Conservation (phyloP, 1,140 invertebrate species). For the Pentalonia nigronervosa region DNA sequence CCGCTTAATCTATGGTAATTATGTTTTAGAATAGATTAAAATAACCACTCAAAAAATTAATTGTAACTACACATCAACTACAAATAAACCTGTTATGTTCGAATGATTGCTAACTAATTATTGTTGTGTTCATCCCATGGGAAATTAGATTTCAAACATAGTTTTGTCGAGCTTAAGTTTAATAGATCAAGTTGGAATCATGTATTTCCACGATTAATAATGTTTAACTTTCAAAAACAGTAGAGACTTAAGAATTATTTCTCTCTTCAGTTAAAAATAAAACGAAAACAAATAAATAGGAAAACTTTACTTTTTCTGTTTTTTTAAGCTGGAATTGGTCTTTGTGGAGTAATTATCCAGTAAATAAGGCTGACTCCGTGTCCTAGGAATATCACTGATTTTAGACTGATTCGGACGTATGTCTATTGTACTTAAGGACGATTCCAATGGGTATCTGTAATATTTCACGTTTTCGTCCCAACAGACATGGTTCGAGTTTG, state of each 20-base stretch:
- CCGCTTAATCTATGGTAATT: neutral
- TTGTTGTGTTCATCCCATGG: neutral
- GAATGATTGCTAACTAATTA: neutral
- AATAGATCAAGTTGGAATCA: neutral
- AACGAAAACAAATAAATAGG: neutral
- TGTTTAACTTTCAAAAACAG: neutral
- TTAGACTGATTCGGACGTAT: neutral
- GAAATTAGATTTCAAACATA: neutral
- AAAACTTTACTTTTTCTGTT: conserved; percentile 1
- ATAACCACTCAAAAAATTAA: neutral
- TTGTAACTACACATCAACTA: neutral
- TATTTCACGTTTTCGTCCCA: neutral
- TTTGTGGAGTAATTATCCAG: neutral
- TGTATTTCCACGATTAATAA: neutral
- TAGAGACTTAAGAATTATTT: neutral
- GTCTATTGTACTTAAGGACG: neutral
- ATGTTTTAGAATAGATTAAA: neutral
- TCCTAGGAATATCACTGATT: neutral
- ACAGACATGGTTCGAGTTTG: neutral
- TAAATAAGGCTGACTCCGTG: neutral
- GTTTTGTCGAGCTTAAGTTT: neutral
- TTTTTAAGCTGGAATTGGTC: neutral
- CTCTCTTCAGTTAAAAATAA: neutral
- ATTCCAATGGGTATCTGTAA: neutral
- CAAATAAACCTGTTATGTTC: neutral